These are phyloP conservation scores for Rhopalosiphum maidis DNA, from an alignment of 1,140 invertebrate genomes.

Conservation along the genomic window DNA sequence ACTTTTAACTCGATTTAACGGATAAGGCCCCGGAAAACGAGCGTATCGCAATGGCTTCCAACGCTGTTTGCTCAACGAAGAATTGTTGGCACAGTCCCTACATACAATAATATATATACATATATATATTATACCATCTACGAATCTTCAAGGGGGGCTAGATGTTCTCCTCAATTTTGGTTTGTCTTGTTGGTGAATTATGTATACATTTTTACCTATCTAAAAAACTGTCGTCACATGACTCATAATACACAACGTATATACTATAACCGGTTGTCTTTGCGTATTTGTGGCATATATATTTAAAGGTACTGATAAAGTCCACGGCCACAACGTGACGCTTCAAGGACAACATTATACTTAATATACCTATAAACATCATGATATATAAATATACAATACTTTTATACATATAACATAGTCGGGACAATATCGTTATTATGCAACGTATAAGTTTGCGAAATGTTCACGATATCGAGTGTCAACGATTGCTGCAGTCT, in stretches of 20 bases:
- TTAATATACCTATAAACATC: background rate
- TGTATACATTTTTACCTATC: background rate
- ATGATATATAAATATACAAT: background rate
- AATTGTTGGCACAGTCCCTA: slow-evolving; percentile 28
- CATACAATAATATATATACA: background rate
- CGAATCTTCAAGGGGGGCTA: background rate
- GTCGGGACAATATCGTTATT: background rate
- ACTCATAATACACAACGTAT: background rate
- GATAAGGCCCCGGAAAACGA: background rate
- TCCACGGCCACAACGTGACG: slow-evolving; percentile 11
- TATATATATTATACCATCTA: background rate
- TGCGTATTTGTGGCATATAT: background rate
- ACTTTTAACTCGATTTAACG: background rate
- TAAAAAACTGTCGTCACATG: background rate
- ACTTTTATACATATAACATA: background rate
- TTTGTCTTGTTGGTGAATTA: background rate
- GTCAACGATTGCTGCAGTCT: background rate
- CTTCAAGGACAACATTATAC: slow-evolving; percentile 10
- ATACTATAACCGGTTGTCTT: background rate
- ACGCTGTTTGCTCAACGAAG: background rate
- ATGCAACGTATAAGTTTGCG: slow-evolving; percentile 33
- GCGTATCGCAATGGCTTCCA: background rate
- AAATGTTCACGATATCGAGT: slow-evolving; percentile 37
- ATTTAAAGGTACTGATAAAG: slow-evolving; percentile 6
- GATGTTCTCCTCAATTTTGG: background rate